Percentiles rank a stretch among this genome's conserved stretches.
Conservation (phyloP, 2,888 invertebrate species). For the Acanthoscelides obtectus region DNA sequence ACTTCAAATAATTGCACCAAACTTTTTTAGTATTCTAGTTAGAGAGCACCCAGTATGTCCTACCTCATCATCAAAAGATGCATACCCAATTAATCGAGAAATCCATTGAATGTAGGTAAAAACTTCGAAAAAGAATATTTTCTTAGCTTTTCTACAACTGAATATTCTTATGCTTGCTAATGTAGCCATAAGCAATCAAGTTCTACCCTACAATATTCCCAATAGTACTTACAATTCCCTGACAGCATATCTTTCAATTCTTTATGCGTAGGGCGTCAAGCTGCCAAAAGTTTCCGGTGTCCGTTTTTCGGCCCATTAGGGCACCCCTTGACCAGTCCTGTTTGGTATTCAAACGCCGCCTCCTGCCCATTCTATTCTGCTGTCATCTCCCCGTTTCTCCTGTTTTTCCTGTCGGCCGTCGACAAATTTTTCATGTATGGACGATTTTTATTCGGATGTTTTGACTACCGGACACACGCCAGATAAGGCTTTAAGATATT, state of each 20-base stretch:
- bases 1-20: too few species aligned
- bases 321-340: constrained; percentile 12
- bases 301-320: constrained; percentile 25
- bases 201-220: too few species aligned
- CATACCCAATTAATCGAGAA: too few species aligned
- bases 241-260: constrained; percentile 4
- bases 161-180: too few species aligned
- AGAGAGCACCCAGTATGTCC: too few species aligned
- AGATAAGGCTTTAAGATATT: neutral
- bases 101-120: too few species aligned
- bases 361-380: neutral
- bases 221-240: constrained; percentile 1
- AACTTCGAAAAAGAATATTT: constrained; percentile 43
- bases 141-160: constrained; percentile 45
- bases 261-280: constrained; percentile 34
- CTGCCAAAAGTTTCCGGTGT: constrained; percentile 44
- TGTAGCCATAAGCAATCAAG: too few species aligned
- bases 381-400: neutral
- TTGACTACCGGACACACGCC: neutral
- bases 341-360: constrained; percentile 36
- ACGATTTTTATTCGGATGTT: neutral
- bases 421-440: neutral
- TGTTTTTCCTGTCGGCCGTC: too few species aligned
- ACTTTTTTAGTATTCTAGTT: too few species aligned
- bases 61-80: too few species aligned